phyloP scores from a whole-genome alignment of 1,140 invertebrate species.

The Trypoxylus dichotomus region DNA sequence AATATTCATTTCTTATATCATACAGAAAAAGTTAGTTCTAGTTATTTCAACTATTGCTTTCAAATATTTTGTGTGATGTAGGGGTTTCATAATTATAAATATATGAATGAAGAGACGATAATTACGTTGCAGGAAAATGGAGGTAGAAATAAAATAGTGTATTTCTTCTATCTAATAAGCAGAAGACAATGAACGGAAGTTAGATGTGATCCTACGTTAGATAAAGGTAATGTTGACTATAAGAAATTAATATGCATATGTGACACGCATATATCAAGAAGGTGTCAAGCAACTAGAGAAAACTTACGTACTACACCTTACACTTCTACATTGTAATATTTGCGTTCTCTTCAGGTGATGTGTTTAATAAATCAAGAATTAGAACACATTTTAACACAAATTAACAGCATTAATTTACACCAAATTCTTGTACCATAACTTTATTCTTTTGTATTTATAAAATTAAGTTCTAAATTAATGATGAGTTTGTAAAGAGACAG shows the following conservation, averaged over 20 bases:
- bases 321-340: not conserved
- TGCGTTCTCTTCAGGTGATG: too few species aligned
- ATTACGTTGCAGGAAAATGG: constrained; percentile 6
- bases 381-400: too few species aligned
- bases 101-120: not conserved
- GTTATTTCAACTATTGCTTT: too few species aligned
- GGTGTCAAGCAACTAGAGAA: not conserved
- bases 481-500: not conserved
- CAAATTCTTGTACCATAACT: not conserved
- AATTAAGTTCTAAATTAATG: not conserved
- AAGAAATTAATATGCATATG: constrained; percentile 21
- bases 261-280: not conserved
- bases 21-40: too few species aligned
- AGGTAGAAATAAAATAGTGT: not conserved
- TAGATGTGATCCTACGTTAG: not conserved
- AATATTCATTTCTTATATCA: too few species aligned
- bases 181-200: not conserved
- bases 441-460: not conserved
- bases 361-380: too few species aligned
- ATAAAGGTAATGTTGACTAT: not conserved
- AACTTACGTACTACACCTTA: not conserved
- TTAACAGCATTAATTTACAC: not conserved
- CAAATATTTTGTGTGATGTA: too few species aligned
- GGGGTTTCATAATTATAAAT: not conserved
- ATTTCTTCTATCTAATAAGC: not conserved